Percentiles rank a stretch among this genome's conserved stretches.
Evolutionary conservation across 2,888 invertebrate species (phyloP).

Genomic region (Aspidiotus destructor): DNA sequence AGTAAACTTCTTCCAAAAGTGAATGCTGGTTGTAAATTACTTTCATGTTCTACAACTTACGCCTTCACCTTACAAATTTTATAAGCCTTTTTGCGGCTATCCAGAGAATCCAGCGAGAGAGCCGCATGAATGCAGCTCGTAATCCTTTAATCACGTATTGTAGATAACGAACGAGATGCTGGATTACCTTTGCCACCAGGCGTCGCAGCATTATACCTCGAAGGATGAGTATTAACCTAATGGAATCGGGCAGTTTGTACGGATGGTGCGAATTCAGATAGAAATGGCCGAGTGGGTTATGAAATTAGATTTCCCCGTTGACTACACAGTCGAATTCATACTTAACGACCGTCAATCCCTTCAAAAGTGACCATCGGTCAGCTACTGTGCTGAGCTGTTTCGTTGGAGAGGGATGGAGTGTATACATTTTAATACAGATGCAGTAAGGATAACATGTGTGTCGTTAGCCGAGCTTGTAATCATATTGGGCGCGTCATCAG

Average conservation of each 20-base stretch:
- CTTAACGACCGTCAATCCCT: conserved; percentile 19
- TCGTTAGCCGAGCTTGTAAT: conserved; percentile 31
- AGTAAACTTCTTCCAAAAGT: too few relatives aligned
- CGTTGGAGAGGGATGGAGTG: background rate
- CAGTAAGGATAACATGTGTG: conserved; percentile 19
- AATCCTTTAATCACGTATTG: conserved; percentile 4
- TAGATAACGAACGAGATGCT: background rate
- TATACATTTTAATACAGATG: conserved; percentile 9
- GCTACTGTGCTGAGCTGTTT: background rate
- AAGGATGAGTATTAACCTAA: conserved; percentile 9
- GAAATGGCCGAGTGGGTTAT: conserved; percentile 3
- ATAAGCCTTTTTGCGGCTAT: too few relatives aligned
- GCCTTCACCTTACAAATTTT: too few relatives aligned
- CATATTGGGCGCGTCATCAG: conserved; percentile 31
- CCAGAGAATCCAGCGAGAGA: too few relatives aligned
- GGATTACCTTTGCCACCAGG: background rate
- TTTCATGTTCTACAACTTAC: too few relatives aligned
- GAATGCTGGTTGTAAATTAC: too few relatives aligned
- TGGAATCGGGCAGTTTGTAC: conserved; percentile 6
- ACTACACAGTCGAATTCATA: conserved; percentile 18
- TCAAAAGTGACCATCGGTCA: conserved; percentile 16
- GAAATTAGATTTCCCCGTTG: conserved; percentile 13
- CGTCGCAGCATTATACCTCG: background rate
- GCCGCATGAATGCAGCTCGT: background rate
- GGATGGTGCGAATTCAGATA: conserved; percentile 1